Percentiles rank a stretch among this genome's conserved stretches.
Evolutionary conservation across 1,140 invertebrate genomes (phyloP).

Genomic region (Drosophila bocki): DNA sequence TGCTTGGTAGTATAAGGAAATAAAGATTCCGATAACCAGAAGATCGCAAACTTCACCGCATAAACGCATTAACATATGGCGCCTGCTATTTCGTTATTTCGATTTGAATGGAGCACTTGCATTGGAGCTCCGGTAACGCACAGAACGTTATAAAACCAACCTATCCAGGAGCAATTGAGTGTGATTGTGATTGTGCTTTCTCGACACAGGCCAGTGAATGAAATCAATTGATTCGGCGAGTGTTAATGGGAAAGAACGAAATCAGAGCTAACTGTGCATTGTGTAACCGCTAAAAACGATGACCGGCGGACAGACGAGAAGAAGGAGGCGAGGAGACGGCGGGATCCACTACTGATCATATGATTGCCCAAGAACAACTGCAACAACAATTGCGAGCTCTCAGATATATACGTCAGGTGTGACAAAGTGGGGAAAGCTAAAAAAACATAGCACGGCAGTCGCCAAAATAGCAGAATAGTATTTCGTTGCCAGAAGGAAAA

Average conservation of each 20-base stretch:
- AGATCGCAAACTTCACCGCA: conserved; percentile 7
- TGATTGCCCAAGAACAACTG: conserved; percentile 46
- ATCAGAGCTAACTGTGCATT: conserved; percentile 57
- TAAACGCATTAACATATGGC: conserved; percentile 21
- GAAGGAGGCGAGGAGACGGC: conserved; percentile 31
- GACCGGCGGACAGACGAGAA: conserved; percentile 29
- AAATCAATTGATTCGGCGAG: conserved; percentile 51
- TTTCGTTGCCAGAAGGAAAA: conserved; percentile 44
- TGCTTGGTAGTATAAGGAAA: background rate
- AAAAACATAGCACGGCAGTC: conserved; percentile 23
- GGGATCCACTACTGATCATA: conserved; percentile 50
- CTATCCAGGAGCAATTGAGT: conserved; percentile 34
- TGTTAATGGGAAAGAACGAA: conserved; percentile 23
- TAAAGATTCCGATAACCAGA: background rate
- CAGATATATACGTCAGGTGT: conserved; percentile 18
- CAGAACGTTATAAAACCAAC: conserved; percentile 51
- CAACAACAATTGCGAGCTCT: conserved; percentile 5
- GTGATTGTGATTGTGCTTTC: conserved; percentile 16
- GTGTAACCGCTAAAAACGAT: conserved; percentile 63
- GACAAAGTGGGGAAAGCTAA: conserved; percentile 7
- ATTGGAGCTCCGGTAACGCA: conserved; percentile 38
- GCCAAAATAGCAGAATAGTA: conserved; percentile 34
- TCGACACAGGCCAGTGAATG: conserved; percentile 43
- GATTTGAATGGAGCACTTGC: conserved; percentile 44
- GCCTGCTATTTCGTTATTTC: conserved; percentile 32